Evolutionary conservation across 2,797 vertebrate genomes (phyloP), one percentile per base, ranked within the genome.

Genomic region (Bradypus variegatus): DNA sequence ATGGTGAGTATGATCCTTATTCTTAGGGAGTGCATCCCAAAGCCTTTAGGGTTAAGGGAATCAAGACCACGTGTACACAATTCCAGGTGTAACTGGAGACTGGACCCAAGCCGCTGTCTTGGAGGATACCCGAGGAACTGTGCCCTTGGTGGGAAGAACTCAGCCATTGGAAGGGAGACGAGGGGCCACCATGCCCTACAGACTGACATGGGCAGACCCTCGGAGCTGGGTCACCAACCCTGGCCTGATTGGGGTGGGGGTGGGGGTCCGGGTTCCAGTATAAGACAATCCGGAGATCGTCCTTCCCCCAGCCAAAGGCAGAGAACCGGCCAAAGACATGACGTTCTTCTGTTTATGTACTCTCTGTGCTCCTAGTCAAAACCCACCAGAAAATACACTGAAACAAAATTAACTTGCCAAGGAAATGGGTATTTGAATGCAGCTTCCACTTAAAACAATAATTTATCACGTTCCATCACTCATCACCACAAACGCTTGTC

Each of bases 391-490:
- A 96, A 95, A 95, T 85, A 93, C 92, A 82, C 41, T 0, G 58
- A 82, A 86, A 94, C 83, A 94, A 96, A 96, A 96, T 96, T 96
- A 95, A 92, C 91, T 94, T 95, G 95, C 96, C 95, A 96, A 90
- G 91, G 94, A 95, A 96, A 96, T 95, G 92, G 93, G 94, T 96
- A 93, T 94, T 95, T 96, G 95, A 96, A 94, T 94, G 93, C 96
- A 94, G 94, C 86, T 92, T 94, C 93, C 80, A 86, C 90, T 95
- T 96, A 92, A 96, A 90, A 94, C 91, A 94, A 92, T 96, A 95
- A 96, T 95, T 96, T 92, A 95, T 96, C 94, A 95, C 84, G 80
- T 94, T 92, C 48, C 18, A 48, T 89, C 2, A 2, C 53, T 92
- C 13, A 25, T 90, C 88, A 93, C 72, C n/a, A 87, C 88, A 91